Percentiles rank a stretch among this genome's conserved stretches.
Conservation (phyloP, 2,888 invertebrate genomes). For the Xestia c-nigrum region DNA sequence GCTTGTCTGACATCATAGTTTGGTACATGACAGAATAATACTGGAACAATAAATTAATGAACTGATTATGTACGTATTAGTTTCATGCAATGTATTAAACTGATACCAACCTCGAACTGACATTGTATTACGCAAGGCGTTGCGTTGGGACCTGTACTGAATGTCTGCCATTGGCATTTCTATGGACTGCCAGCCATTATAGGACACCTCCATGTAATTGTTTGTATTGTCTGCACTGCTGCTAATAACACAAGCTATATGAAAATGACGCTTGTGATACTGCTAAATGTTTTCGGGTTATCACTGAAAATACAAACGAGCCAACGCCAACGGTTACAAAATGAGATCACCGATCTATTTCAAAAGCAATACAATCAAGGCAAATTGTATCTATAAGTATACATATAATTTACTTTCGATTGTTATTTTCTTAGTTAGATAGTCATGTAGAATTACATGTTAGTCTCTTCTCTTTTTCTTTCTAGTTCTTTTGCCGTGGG, state of each 20-base stretch:
- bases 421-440: no score
- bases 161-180: conserved; percentile 29
- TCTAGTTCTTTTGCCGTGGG: no score
- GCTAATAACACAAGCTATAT: not conserved
- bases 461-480: no score
- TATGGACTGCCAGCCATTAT: not conserved
- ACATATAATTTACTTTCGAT: no score
- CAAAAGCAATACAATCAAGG: not conserved
- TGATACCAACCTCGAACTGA: not conserved
- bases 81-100: not conserved
- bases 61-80: not conserved
- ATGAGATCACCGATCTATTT: not conserved
- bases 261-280: not conserved
- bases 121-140: conserved; percentile 5
- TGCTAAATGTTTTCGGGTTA: not conserved
- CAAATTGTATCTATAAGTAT: no score
- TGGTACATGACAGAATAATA: not conserved
- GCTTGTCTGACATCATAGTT: not conserved
- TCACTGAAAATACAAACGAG: not conserved
- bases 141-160: not conserved
- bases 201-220: not conserved
- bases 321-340: not conserved
- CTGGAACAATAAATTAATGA: not conserved
- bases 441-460: no score
- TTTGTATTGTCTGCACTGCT: not conserved